Evolutionary conservation across 2,797 vertebrate genomes (phyloP).

Genomic region (Menidia menidia): DNA sequence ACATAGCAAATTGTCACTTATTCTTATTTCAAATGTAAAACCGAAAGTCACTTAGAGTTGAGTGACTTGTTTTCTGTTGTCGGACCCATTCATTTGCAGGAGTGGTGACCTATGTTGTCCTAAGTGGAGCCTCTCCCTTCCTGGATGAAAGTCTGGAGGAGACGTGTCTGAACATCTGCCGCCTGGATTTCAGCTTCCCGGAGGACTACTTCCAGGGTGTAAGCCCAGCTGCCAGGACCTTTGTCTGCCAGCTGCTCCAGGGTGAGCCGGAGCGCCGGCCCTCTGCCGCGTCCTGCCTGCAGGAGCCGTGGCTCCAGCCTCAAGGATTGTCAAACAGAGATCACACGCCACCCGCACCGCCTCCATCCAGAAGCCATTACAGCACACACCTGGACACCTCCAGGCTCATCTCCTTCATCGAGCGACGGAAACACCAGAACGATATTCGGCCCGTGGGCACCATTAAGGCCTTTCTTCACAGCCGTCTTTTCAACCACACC

Average conservation of each 20-base stretch:
- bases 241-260: slow-evolving; percentile 90
- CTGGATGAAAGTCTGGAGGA: slow-evolving; percentile 95
- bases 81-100: slow-evolving; percentile 55
- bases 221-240: slow-evolving; percentile 92
- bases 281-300: slow-evolving; percentile 86
- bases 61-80: neutral
- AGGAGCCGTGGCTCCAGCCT: slow-evolving; percentile 92
- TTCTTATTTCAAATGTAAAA: neutral
- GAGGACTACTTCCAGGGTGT: slow-evolving; percentile 95
- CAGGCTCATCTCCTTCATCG: slow-evolving; percentile 94
- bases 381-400: slow-evolving; percentile 88
- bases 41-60: neutral
- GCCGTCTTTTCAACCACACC: slow-evolving; percentile 89
- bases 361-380: slow-evolving; percentile 52
- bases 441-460: slow-evolving; percentile 90
- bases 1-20: no score
- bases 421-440: slow-evolving; percentile 96
- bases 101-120: slow-evolving; percentile 92
- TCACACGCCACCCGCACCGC: slow-evolving; percentile 21
- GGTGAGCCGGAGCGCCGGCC: slow-evolving; percentile 89
- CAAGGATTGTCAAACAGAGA: slow-evolving; percentile 57
- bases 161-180: slow-evolving; percentile 97
- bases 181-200: slow-evolving; percentile 96
- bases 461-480: slow-evolving; percentile 92
- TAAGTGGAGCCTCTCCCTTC: slow-evolving; percentile 95